A percentile compares a stretch with the other conserved stretches of the same genome.
phyloP scores from a whole-genome alignment of 1,140 invertebrate species.

The Solenopsis invicta region DNA sequence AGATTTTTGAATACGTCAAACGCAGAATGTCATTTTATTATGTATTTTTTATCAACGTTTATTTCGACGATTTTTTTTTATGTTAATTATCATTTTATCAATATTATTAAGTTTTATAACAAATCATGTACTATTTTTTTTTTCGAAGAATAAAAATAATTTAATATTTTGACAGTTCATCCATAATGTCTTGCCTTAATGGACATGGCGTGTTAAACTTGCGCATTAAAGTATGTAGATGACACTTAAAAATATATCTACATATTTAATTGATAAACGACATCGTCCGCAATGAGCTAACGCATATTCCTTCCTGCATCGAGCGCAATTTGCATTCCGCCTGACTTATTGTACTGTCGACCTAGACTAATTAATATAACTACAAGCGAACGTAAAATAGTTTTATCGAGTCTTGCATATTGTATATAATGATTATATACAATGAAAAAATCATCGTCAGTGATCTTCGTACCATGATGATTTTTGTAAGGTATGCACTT shows the following conservation, averaged over 20 bases:
- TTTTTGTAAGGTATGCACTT: slow-evolving; percentile 84
- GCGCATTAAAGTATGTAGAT: slow-evolving; percentile 53
- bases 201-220: slow-evolving; percentile 52
- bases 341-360: slow-evolving; percentile 80
- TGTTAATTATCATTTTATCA: no score
- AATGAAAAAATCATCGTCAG: slow-evolving; percentile 82
- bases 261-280: slow-evolving; percentile 56
- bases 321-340: slow-evolving; percentile 79
- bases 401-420: slow-evolving; percentile 82
- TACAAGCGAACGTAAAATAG: slow-evolving; percentile 80
- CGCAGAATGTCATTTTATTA: slow-evolving; percentile 15
- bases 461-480: slow-evolving; percentile 82
- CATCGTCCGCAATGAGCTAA: slow-evolving; percentile 68
- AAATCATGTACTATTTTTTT: slow-evolving; percentile 18
- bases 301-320: slow-evolving; percentile 68
- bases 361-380: slow-evolving; percentile 77
- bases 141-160: not conserved
- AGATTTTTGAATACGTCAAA: slow-evolving; percentile 10
- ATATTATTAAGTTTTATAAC: slow-evolving; percentile 14
- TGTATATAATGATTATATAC: slow-evolving; percentile 85
- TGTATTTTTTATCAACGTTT: not conserved
- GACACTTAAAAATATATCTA: slow-evolving; percentile 42
- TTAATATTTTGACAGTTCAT: slow-evolving; percentile 24
- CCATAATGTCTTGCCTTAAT: slow-evolving; percentile 61
- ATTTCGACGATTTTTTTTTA: not conserved